A percentile compares a stretch with the other conserved stretches of the same genome.
These are phyloP conservation scores for Drosophila subsilvestris DNA, from an alignment of 2,888 invertebrate genomes.

Conservation along the genomic window DNA sequence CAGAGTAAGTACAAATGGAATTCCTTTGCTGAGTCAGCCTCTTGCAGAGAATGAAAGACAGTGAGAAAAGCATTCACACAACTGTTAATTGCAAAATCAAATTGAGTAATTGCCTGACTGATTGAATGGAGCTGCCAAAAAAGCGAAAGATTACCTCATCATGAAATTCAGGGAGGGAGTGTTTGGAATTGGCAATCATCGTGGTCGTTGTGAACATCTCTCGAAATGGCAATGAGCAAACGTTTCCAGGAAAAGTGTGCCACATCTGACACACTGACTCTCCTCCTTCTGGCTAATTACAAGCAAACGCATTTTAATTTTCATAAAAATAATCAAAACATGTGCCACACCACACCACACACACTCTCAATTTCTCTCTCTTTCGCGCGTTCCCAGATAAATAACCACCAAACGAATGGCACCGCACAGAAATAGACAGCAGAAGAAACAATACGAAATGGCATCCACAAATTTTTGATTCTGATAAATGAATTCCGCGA, in stretches of 20 bases:
- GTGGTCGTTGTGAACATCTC: slow-evolving; percentile 23
- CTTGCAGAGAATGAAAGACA: background rate
- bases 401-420: background rate
- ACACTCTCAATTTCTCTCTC: slow-evolving; percentile 18
- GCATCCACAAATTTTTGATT: slow-evolving; percentile 64
- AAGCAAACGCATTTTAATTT: slow-evolving; percentile 80
- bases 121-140: slow-evolving; percentile 41
- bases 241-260: slow-evolving; percentile 72
- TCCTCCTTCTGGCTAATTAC: slow-evolving; percentile 57
- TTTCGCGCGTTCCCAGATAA: slow-evolving; percentile 17
- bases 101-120: slow-evolving; percentile 63
- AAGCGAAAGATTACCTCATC: slow-evolving; percentile 67
- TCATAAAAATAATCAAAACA: slow-evolving; percentile 78
- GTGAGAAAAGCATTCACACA: slow-evolving; percentile 43
- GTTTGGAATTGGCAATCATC: background rate
- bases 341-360: slow-evolving; percentile 57
- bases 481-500: slow-evolving; percentile 74
- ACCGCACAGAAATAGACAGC: background rate
- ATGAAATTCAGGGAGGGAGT: slow-evolving; percentile 1
- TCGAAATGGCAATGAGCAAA: slow-evolving; percentile 73
- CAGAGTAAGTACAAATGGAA: background rate
- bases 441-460: slow-evolving; percentile 66
- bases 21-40: background rate
- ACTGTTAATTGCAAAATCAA: slow-evolving; percentile 76
- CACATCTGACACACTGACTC: slow-evolving; percentile 28